phyloP scores from a whole-genome alignment of 1,140 invertebrate species.

The Ptiloglossa arizonensis region DNA sequence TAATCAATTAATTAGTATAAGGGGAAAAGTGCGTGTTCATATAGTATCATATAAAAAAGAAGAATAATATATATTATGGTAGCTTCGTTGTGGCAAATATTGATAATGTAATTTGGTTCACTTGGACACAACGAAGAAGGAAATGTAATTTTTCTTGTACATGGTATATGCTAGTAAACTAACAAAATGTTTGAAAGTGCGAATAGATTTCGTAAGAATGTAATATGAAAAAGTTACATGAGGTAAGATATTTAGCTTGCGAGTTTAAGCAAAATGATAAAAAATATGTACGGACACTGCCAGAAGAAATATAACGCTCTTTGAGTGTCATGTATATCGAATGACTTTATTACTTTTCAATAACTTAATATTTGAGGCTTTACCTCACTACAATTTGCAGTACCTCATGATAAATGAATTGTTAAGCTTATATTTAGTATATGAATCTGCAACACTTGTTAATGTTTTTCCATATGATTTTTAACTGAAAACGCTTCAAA shows the following conservation, averaged over 20 bases:
- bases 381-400: slow-evolving; percentile 49
- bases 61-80: slow-evolving; percentile 52
- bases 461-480: slow-evolving; percentile 34
- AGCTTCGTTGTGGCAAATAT: slow-evolving; percentile 64
- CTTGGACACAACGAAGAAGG: slow-evolving; percentile 47
- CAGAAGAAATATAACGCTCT: slow-evolving; percentile 61
- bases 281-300: slow-evolving; percentile 59
- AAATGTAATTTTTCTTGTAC: slow-evolving; percentile 54
- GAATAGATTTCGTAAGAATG: slow-evolving; percentile 49
- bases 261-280: slow-evolving; percentile 44
- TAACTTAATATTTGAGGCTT: slow-evolving; percentile 49
- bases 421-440: slow-evolving; percentile 42
- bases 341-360: slow-evolving; percentile 50
- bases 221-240: slow-evolving; percentile 40
- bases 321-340: slow-evolving; percentile 55
- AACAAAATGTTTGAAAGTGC: slow-evolving; percentile 44
- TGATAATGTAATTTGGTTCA: slow-evolving; percentile 44
- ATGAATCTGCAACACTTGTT: slow-evolving; percentile 38
- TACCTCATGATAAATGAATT: slow-evolving; percentile 47
- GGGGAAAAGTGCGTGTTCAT: slow-evolving; percentile 69
- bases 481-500: slow-evolving; percentile 28
- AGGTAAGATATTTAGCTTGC: slow-evolving; percentile 49
- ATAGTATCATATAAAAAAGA: slow-evolving; percentile 67
- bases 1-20: slow-evolving; percentile 65
- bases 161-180: slow-evolving; percentile 37